Evolutionary conservation across 2,113 vertebrate genomes (phyloP), one percentile per base, ranked within the genome.

Genomic region (Alligator mississippiensis): DNA sequence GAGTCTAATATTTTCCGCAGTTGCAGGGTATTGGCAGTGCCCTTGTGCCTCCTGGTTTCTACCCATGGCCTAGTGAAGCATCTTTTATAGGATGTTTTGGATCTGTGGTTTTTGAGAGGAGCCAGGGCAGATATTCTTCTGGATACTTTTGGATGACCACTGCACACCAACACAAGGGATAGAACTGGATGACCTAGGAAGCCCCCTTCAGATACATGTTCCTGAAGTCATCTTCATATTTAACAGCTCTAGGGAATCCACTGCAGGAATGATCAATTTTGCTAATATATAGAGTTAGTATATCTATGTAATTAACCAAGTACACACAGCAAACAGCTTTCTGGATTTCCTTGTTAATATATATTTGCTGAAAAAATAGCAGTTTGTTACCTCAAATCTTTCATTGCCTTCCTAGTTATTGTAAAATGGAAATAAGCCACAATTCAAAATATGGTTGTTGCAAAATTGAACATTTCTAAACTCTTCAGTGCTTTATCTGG

Each of bases 311-410:
- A n/a, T 84, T 8, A 0, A 5, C 14, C 21, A 24, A 24, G 57
- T 6, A 61, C 6, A 0, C 7, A 18, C 4, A 0, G 0, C 9
- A 4, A 57, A 13, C 5, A 18, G 38, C 11, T 24, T 54, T 3
- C 4, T 27, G 75, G 55, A 9, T 13, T 74, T 82, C 61, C 9
- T 5, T 70, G 2, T 19, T 79, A 30, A 17, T 47, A 47, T 62
- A 38, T 76, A 54, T 60, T 59, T 1, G 17, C 13, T 27, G 17
- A 18, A 57, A 25, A 0, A 2, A 4, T 11, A 3, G 0, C 0
- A 0, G 30, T 8, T 2, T 78, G 77, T 4, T 28, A 24, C 9
- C 38, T 80, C 5, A 11, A 64, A 2, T 5, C 13, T 72, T 2
- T 2, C 0, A 22, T 64, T 81, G 75, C 78, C 19, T 72, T 9